Evolutionary conservation across 2,113 vertebrate species (phyloP).

Genomic region (Myanophis thanlyinensis): DNA sequence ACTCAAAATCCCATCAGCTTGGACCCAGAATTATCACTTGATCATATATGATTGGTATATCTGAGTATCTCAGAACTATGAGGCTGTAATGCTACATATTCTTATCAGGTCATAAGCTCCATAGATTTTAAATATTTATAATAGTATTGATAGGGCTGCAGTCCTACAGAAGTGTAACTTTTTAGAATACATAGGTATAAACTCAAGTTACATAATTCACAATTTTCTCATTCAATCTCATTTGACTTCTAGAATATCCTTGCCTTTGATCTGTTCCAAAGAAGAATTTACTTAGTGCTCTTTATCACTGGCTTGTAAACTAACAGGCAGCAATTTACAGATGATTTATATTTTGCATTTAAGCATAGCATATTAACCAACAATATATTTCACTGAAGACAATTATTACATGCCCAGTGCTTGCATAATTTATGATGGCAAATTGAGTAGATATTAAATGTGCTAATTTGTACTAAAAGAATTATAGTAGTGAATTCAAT

Average conservation of each 20-base stretch:
- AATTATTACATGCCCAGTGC: slow-evolving; percentile 16
- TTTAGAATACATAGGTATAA: background rate
- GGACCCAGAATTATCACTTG: background rate
- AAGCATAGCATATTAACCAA: background rate
- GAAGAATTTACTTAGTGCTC: slow-evolving; percentile 27
- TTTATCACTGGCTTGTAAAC: slow-evolving; percentile 46
- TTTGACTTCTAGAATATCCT: slow-evolving; percentile 6
- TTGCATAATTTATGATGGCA: background rate
- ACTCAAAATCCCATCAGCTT: background rate
- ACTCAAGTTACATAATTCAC: background rate
- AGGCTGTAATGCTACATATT: background rate
- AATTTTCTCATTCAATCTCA: background rate
- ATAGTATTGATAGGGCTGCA: no score
- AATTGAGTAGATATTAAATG: slow-evolving; percentile 18
- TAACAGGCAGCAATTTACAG: slow-evolving; percentile 40
- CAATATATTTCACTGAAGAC: slow-evolving; percentile 30
- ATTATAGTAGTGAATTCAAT: background rate
- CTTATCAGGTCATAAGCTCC: background rate
- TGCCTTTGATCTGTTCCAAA: slow-evolving; percentile 12
- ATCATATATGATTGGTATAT: background rate
- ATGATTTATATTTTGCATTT: slow-evolving; percentile 42
- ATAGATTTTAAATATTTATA: background rate
- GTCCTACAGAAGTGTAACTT: no score
- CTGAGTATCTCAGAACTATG: background rate
- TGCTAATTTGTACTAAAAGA: slow-evolving; percentile 25